phyloP scores from a whole-genome alignment of 2,888 invertebrate species.

The Chaitophorus viminalis region DNA sequence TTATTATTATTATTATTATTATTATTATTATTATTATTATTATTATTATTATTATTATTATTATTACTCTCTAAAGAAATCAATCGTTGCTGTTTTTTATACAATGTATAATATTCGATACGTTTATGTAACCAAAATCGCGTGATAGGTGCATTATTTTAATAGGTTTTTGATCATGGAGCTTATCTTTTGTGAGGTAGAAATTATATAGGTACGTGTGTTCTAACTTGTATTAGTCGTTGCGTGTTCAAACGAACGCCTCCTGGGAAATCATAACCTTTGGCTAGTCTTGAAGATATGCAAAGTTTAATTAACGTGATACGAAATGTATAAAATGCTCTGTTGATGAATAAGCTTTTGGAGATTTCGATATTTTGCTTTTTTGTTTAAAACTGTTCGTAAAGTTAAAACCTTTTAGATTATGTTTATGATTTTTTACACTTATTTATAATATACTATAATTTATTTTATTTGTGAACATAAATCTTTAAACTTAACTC shows the following conservation, averaged over 20 bases:
- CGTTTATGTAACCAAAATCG: slow-evolving; percentile 29
- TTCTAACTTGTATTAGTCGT: slow-evolving; percentile 6
- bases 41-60: neutral
- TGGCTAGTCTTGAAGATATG: slow-evolving; percentile 34
- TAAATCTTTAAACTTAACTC: neutral
- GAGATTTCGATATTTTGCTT: neutral
- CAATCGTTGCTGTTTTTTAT: neutral
- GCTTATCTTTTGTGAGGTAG: neutral
- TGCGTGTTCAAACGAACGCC: slow-evolving; percentile 41
- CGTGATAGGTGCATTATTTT: neutral
- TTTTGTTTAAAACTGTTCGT: neutral
- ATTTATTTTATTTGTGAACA: neutral
- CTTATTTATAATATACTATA: too few species aligned
- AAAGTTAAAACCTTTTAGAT: neutral
- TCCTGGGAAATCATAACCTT: slow-evolving; percentile 50
- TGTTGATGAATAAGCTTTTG: slow-evolving; percentile 3
- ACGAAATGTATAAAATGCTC: neutral
- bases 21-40: neutral
- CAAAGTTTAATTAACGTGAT: slow-evolving; percentile 39
- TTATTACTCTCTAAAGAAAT: neutral
- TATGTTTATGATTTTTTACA: neutral
- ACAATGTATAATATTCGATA: slow-evolving; percentile 4
- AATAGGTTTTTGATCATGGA: neutral
- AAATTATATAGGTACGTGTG: neutral
- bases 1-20: neutral